Conservation (phyloP, 2,797 vertebrate genomes). For the Tadarida brasiliensis region DNA sequence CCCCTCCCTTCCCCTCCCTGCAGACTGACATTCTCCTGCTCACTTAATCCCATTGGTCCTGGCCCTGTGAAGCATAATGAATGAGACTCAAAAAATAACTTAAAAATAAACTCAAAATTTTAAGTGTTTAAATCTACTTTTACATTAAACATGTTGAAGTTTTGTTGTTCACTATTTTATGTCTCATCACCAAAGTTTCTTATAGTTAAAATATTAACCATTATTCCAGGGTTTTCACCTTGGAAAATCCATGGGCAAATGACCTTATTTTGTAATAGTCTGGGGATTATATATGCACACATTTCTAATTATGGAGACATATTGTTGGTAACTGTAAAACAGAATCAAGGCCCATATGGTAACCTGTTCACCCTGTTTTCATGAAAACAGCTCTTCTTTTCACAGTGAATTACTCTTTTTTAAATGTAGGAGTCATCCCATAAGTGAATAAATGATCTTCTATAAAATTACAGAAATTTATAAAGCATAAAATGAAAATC, state of each 20-base stretch:
- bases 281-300: neutral
- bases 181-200: neutral
- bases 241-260: slow-evolving; percentile 17
- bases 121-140: slow-evolving; percentile 16
- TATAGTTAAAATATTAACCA: neutral
- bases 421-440: neutral
- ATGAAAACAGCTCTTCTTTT: slow-evolving; percentile 16
- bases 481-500: slow-evolving; percentile 20
- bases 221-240: slow-evolving; percentile 28
- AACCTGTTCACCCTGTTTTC: slow-evolving; percentile 6
- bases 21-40: slow-evolving; percentile 81
- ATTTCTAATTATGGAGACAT: slow-evolving; percentile 48
- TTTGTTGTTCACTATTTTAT: slow-evolving; percentile 36
- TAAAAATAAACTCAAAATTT: slow-evolving; percentile 17
- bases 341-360: neutral
- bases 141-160: neutral
- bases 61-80: neutral
- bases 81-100: neutral
- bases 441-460: slow-evolving; percentile 14
- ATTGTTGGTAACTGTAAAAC: slow-evolving; percentile 1
- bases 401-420: slow-evolving; percentile 24
- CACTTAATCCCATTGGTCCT: slow-evolving; percentile 71
- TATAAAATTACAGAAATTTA: slow-evolving; percentile 33
- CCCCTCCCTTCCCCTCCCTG: slow-evolving; percentile 70
- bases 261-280: slow-evolving; percentile 33